These are phyloP conservation scores for Drosophila eugracilis DNA, from an alignment of 1,140 invertebrate genomes.

Conservation along the genomic window DNA sequence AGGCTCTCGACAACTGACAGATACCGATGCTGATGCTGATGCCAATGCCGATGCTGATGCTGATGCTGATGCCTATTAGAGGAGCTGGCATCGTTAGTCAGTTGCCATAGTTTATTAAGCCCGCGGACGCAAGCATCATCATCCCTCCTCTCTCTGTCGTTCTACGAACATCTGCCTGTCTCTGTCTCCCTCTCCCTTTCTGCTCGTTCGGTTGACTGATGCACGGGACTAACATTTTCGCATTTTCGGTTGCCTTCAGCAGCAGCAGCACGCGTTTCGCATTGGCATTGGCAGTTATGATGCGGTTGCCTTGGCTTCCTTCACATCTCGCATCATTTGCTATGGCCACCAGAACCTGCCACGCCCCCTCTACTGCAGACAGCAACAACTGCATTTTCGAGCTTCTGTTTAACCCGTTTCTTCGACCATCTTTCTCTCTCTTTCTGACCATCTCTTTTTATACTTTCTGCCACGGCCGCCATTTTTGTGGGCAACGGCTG, in stretches of 20 bases:
- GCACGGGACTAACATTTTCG: slow-evolving; percentile 16
- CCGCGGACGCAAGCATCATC: slow-evolving; percentile 1
- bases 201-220: slow-evolving; percentile 21
- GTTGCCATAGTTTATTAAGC: slow-evolving; percentile 28
- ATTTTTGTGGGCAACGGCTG: slow-evolving; percentile 25
- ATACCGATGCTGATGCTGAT: too few relatives aligned
- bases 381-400: slow-evolving; percentile 31
- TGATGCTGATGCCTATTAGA: background rate
- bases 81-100: slow-evolving; percentile 2
- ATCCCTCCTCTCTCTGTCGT: background rate
- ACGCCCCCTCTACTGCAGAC: background rate
- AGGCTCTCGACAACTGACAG: background rate
- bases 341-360: slow-evolving; percentile 1
- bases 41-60: too few relatives aligned
- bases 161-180: background rate
- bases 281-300: slow-evolving; percentile 51
- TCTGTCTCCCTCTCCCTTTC: background rate
- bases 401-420: slow-evolving; percentile 20
- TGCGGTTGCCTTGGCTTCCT: slow-evolving; percentile 39
- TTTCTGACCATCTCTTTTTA: slow-evolving; percentile 4
- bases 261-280: slow-evolving; percentile 21
- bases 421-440: background rate
- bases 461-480: slow-evolving; percentile 8
- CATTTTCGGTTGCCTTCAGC: slow-evolving; percentile 15
- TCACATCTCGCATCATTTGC: slow-evolving; percentile 10